Conservation (phyloP, 2,113 vertebrate genomes). For the Labrus mixtus region DNA sequence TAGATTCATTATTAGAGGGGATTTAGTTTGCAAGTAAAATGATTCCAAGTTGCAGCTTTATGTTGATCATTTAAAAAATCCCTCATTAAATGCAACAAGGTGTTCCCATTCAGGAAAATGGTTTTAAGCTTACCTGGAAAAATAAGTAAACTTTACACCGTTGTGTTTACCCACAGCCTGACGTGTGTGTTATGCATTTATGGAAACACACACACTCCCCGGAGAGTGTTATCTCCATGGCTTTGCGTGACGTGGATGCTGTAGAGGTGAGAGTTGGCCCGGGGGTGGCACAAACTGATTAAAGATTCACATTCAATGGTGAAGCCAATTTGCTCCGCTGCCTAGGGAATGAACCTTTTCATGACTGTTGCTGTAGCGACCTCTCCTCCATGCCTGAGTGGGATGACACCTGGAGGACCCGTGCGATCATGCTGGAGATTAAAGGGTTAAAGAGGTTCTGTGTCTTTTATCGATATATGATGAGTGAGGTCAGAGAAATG, state of each 20-base stretch:
- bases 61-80: neutral
- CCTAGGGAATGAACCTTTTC: constrained; percentile 7
- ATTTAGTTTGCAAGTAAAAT: neutral
- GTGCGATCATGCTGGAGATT: no score
- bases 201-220: constrained; percentile 10
- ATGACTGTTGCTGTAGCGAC: constrained; percentile 33
- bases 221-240: neutral
- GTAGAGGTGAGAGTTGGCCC: constrained; percentile 15
- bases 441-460: constrained; percentile 16
- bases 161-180: neutral
- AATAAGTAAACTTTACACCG: no score
- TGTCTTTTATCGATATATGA: neutral
- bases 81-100: neutral
- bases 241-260: constrained; percentile 11
- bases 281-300: constrained; percentile 28
- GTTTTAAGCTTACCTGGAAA: neutral
- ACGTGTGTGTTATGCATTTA: constrained; percentile 1
- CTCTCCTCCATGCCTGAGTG: neutral
- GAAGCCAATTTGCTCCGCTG: constrained; percentile 32
- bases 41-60: constrained; percentile 3
- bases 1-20: neutral
- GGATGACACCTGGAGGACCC: constrained; percentile 4
- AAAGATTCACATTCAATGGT: constrained; percentile 41
- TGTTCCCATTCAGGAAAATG: no score
- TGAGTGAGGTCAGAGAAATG: neutral